Percentiles rank a stretch among this genome's conserved stretches.
Evolutionary conservation across 1,140 invertebrate genomes (phyloP).

Genomic region (Apocrypta bakeri): DNA sequence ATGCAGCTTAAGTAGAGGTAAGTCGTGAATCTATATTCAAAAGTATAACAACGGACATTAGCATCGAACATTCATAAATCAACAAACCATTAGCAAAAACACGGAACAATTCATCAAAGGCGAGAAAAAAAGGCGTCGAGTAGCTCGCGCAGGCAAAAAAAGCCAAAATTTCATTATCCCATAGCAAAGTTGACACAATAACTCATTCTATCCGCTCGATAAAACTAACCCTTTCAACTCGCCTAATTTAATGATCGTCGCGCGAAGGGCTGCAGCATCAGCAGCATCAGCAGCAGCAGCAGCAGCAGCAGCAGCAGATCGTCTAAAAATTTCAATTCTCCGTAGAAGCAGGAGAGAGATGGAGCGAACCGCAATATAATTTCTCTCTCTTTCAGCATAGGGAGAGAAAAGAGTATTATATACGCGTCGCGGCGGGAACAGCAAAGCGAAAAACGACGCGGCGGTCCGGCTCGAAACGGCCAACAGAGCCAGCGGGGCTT

Average conservation of each 20-base stretch:
- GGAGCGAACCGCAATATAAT: slow-evolving; percentile 14
- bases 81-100: slow-evolving; percentile 37
- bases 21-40: background rate
- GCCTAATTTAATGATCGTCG: slow-evolving; percentile 48
- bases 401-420: background rate
- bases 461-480: slow-evolving; percentile 52
- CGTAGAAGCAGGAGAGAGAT: background rate
- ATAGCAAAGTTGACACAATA: slow-evolving; percentile 44
- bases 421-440: background rate
- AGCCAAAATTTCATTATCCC: slow-evolving; percentile 42
- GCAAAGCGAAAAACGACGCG: background rate
- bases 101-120: slow-evolving; percentile 27
- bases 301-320: too few relatives aligned
- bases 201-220: slow-evolving; percentile 46
- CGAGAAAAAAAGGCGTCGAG: background rate
- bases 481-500: slow-evolving; percentile 63
- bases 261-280: background rate
- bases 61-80: slow-evolving; percentile 17
- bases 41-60: background rate
- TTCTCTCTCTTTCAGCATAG: background rate
- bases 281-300: too few relatives aligned
- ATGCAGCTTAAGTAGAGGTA: too few relatives aligned
- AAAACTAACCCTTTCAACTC: slow-evolving; percentile 44
- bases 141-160: background rate
- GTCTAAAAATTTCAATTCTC: background rate